Conservation (phyloP, 2,888 invertebrate genomes). For the Biston stratarius region DNA sequence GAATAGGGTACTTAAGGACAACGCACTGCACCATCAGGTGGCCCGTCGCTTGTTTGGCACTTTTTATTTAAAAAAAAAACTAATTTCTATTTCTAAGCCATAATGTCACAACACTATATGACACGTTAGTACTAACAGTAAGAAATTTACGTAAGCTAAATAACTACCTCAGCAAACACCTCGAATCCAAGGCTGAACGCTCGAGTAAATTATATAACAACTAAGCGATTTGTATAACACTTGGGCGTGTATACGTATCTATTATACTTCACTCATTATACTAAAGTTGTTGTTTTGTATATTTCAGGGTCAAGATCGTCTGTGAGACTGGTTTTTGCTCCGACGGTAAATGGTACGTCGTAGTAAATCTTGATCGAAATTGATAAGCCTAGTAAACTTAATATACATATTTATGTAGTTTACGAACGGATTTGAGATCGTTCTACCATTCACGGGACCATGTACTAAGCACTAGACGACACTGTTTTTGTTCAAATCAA, state of each 20-base stretch:
- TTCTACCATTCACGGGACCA: neutral
- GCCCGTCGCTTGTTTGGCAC: no score
- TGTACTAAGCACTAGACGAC: neutral
- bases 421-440: neutral
- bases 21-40: no score
- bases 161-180: conserved; percentile 9
- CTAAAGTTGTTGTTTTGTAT: conserved; percentile 27
- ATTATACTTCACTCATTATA: conserved; percentile 4
- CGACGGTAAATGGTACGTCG: conserved; percentile 14
- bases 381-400: neutral
- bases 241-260: conserved; percentile 1
- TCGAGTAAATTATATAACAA: conserved; percentile 24
- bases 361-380: conserved; percentile 4
- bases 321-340: conserved; percentile 28
- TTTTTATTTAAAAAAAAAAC: no score
- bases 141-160: neutral
- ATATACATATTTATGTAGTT: neutral
- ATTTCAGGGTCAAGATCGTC: conserved; percentile 29
- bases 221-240: conserved; percentile 31
- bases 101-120: neutral
- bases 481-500: no score
- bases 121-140: neutral
- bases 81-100: no score
- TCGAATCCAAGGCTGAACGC: conserved; percentile 18
- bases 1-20: no score